phyloP scores from a whole-genome alignment of 2,888 invertebrate species.

The Saturnia pavonia region DNA sequence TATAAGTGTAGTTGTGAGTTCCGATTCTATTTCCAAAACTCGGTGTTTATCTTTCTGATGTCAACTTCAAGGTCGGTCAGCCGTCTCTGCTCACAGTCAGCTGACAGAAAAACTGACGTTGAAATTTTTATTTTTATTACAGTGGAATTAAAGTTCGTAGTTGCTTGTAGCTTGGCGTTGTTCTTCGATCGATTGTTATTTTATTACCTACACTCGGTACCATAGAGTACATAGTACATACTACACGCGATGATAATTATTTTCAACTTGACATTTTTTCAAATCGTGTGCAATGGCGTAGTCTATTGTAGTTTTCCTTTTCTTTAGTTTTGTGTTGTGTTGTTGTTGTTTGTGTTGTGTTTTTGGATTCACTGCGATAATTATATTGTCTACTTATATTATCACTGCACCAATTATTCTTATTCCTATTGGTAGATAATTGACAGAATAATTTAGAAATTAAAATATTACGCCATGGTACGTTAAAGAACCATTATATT shows the following conservation, averaged over 20 bases:
- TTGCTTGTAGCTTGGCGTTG: background rate
- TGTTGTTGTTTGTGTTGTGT: no score
- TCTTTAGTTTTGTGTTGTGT: no score
- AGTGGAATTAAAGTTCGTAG: background rate
- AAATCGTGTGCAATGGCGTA: background rate
- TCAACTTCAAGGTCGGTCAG: slow-evolving; percentile 12
- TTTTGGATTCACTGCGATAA: no score
- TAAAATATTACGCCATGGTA: no score
- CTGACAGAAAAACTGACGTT: background rate
- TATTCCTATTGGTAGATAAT: no score
- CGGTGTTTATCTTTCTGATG: background rate
- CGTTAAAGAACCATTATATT: no score
- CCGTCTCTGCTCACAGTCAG: slow-evolving; percentile 3
- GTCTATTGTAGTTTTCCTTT: no score
- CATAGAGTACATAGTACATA: background rate
- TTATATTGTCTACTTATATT: no score
- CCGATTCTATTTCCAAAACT: background rate
- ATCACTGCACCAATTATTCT: no score
- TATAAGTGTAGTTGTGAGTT: background rate
- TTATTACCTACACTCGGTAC: background rate
- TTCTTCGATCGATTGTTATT: background rate
- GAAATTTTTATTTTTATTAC: background rate
- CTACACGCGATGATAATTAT: no score
- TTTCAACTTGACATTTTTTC: background rate
- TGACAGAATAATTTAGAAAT: no score